phyloP scores from a whole-genome alignment of 2,113 vertebrate species.

The Ondatra zibethicus region DNA sequence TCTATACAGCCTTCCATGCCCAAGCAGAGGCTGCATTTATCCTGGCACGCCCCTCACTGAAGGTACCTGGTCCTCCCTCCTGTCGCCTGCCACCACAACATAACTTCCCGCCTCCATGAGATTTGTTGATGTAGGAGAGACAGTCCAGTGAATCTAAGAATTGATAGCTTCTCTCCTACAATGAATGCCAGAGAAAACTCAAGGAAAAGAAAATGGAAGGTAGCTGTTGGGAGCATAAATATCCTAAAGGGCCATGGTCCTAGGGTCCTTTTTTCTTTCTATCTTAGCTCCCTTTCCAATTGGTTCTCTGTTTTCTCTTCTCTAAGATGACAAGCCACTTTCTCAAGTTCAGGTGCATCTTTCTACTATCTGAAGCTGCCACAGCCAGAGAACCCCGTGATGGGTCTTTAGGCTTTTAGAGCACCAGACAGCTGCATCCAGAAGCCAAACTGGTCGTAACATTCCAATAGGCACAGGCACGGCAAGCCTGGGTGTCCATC shows the following conservation, averaged over 20 bases:
- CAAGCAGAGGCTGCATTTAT: no score
- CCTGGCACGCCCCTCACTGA: background rate
- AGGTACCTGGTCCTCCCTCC: background rate
- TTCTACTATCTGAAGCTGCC: background rate
- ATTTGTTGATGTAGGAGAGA: background rate
- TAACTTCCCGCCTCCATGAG: no score
- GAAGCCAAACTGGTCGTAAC: background rate
- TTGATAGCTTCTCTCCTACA: background rate
- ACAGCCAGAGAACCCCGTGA: background rate
- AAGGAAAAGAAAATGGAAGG: background rate
- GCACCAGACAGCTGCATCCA: background rate
- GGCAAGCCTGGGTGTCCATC: background rate
- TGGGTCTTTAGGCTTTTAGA: background rate
- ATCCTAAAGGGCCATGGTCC: background rate
- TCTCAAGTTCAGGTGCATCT: background rate
- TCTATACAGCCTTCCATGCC: fast-evolving
- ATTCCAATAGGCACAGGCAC: background rate
- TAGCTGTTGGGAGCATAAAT: background rate
- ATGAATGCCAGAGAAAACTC: background rate
- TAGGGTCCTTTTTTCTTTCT: background rate
- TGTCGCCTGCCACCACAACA: background rate
- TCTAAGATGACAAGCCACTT: background rate
- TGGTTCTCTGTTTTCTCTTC: background rate
- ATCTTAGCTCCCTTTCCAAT: background rate
- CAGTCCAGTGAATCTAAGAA: background rate